phyloP scores from a whole-genome alignment of 2,113 vertebrate genomes.

The Mustelus asterias region DNA sequence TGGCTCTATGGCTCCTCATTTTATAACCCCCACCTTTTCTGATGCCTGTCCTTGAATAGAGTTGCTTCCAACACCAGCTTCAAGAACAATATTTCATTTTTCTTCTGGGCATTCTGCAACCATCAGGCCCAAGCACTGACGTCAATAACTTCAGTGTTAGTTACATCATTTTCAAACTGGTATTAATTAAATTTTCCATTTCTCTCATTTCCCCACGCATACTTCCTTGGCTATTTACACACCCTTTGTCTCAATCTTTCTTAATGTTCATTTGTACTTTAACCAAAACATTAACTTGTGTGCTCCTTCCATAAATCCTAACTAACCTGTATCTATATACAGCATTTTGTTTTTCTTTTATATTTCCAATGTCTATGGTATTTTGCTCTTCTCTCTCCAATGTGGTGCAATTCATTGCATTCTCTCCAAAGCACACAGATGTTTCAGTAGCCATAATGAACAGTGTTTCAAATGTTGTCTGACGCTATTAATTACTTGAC shows the following conservation, averaged over 20 bases:
- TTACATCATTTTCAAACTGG: not conserved
- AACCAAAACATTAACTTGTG: not conserved
- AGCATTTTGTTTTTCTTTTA: not conserved
- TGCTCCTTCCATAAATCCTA: not conserved
- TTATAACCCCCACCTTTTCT: not conserved
- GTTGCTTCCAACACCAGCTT: not conserved
- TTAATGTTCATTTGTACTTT: not conserved
- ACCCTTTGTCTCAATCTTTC: not conserved
- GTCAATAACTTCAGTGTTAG: not conserved
- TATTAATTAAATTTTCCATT: not conserved
- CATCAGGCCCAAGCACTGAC: not conserved
- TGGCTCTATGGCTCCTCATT: not conserved
- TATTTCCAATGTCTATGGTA: not conserved
- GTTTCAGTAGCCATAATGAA: not conserved
- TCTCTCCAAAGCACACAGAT: not conserved
- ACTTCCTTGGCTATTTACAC: not conserved
- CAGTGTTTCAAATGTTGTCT: not conserved
- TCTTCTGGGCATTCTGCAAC: not conserved
- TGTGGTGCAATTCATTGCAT: not conserved
- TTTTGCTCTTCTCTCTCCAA: not conserved
- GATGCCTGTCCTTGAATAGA: not conserved
- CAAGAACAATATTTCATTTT: not conserved
- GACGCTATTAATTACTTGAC: not conserved
- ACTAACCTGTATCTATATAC: not conserved
- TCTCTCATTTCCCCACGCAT: not conserved